Evolutionary conservation across 1,140 invertebrate species (phyloP).

Genomic region (Atta texana): DNA sequence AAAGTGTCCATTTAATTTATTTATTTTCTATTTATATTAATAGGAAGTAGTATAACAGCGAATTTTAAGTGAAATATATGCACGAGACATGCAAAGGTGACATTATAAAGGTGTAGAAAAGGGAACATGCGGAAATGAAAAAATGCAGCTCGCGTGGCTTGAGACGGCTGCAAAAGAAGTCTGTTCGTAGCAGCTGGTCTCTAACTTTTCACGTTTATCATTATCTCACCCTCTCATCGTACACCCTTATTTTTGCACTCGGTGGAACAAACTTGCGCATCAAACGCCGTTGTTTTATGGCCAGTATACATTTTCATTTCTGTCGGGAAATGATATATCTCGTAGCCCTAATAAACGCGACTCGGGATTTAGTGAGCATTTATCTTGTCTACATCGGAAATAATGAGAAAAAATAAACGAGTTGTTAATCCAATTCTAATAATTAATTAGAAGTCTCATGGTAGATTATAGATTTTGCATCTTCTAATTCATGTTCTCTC

Average conservation of each 20-base stretch:
- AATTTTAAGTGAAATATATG: constrained; percentile 53
- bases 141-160: constrained; percentile 53
- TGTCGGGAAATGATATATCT: constrained; percentile 59
- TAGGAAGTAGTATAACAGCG: not conserved
- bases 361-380: constrained; percentile 40
- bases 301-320: constrained; percentile 41
- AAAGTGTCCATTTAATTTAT: not conserved
- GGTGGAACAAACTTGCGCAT: constrained; percentile 68
- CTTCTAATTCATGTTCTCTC: not conserved
- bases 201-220: constrained; percentile 74
- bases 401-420: constrained; percentile 37
- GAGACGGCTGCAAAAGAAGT: constrained; percentile 63
- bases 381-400: constrained; percentile 45
- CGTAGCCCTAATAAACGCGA: constrained; percentile 61
- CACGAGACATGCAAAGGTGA: constrained; percentile 13
- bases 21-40: constrained; percentile 50
- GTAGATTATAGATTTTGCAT: not conserved
- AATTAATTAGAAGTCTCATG: not conserved
- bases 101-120: constrained; percentile 18
- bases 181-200: constrained; percentile 61
- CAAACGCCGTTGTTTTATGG: constrained; percentile 66
- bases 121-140: constrained; percentile 47
- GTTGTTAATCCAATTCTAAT: constrained; percentile 36
- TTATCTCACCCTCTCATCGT: constrained; percentile 50
- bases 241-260: constrained; percentile 56